Base-by-base conservation (phyloP, 92 coral and sea anemone genomes). In the Galaxea fascicularis region DNA sequence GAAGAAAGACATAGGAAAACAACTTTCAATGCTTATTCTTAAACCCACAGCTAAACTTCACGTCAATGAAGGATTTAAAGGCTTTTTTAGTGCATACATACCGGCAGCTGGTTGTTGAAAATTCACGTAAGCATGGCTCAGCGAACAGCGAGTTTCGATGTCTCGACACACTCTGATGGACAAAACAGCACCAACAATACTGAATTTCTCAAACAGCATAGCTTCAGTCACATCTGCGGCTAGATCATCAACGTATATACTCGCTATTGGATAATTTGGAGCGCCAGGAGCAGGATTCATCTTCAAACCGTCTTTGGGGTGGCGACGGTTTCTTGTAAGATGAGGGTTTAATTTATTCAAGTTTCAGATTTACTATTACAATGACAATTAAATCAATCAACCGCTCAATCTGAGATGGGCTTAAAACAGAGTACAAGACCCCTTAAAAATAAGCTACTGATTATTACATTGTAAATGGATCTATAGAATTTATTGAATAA, bases 221-320 rank as follows among this genome's bases (percentile, higher is more conserved):
- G 99, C 99, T 89, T 96, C 99, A 44, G 98, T 96, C 67, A 96
- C 99, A 93, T 96, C 99, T 26, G 99, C 96, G 86, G 98, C 98
- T 84, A 96, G 87, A 87, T 96, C 99, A 71, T 98, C 99, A 75
- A 96, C 99, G 86, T 96, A 96, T 81, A 96, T 89, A 67, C 98
- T 90, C 69, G 96, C 98, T 71, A 94, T 89, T 29, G 98, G 98
- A 76, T 94, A 95, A 92, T 91, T 92, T 57, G 98, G 93, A 28
- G 89, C 92, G 56, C 96, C 94, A 30, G 95, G 87, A 76, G 95
- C 85, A 24, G 93, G 93, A 92, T 92, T 96, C 98, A 94, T 96
- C 92, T 93, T 93, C 87, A 78, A 78, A 71, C 85, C 74, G n/a
- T 69, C 84, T 76, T 49, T 21, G 56, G 57, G 73, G 74, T 51